These are phyloP conservation scores for Alouatta palliata DNA, from an alignment of 2,113 vertebrate species.

Conservation along the genomic window DNA sequence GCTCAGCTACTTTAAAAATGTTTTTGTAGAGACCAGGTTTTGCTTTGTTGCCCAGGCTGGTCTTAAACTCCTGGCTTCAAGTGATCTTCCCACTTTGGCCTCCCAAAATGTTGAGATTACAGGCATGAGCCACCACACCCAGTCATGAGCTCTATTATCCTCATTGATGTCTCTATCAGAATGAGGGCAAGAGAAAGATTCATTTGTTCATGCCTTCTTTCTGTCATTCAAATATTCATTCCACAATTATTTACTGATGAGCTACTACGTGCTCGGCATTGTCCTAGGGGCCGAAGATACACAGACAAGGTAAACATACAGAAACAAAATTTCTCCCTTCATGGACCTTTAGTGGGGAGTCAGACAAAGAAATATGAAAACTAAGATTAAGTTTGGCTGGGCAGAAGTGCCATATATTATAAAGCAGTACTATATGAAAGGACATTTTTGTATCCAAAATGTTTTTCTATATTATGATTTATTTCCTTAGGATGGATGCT, in stretches of 20 bases:
- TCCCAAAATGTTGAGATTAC: no score
- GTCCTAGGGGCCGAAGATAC: not conserved
- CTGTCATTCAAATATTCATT: not conserved
- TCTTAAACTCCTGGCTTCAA: no score
- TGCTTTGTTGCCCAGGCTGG: no score
- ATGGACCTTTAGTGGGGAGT: not conserved
- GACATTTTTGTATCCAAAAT: not conserved
- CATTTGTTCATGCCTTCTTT: not conserved
- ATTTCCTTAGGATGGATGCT: slow-evolving; percentile 27
- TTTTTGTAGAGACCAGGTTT: no score
- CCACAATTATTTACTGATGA: not conserved
- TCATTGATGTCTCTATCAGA: not conserved
- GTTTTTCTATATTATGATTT: not conserved
- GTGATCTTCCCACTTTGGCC: no score
- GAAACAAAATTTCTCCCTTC: not conserved
- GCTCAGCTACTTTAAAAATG: no score
- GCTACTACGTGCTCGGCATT: not conserved
- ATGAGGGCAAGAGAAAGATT: not conserved
- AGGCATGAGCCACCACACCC: no score
- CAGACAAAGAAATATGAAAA: not conserved
- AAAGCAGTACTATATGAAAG: not conserved
- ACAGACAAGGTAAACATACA: not conserved
- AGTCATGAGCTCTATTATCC: no score
- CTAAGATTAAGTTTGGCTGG: not conserved
- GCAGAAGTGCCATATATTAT: not conserved